A percentile compares a stretch with the other conserved stretches of the same genome.
These are phyloP conservation scores for Antheraea mylitta DNA, from an alignment of 1,140 invertebrate genomes.

Conservation along the genomic window DNA sequence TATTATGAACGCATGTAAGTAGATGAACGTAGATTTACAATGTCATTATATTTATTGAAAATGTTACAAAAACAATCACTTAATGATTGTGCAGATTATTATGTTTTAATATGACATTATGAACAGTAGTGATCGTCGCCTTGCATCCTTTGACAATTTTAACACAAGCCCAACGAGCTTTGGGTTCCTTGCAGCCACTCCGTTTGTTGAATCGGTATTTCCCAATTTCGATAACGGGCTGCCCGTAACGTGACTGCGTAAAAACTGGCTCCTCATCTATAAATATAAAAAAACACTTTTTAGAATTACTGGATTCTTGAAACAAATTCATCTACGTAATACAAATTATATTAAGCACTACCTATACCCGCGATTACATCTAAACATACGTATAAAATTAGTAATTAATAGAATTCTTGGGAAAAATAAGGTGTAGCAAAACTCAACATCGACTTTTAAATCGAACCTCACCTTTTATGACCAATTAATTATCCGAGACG, in stretches of 20 bases:
- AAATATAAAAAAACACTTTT: background rate
- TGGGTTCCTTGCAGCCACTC: slow-evolving; percentile 29
- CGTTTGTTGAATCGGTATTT: slow-evolving; percentile 38
- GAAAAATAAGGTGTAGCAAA: too few species aligned
- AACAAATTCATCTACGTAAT: too few species aligned
- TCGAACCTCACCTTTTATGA: too few species aligned
- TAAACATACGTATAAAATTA: too few species aligned
- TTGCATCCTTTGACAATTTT: slow-evolving; percentile 36
- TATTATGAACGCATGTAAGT: too few species aligned
- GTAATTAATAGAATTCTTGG: too few species aligned
- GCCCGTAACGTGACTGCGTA: slow-evolving; percentile 33
- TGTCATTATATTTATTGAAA: background rate
- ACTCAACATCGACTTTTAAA: too few species aligned
- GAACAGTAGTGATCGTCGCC: slow-evolving; percentile 37
- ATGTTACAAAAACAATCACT: background rate
- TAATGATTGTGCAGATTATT: slow-evolving; percentile 32
- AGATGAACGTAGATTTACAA: too few species aligned
- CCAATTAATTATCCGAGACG: too few species aligned
- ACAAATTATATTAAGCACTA: too few species aligned
- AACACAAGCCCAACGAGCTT: slow-evolving; percentile 35
- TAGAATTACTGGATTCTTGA: too few species aligned
- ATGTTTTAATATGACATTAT: slow-evolving; percentile 29
- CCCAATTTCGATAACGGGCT: slow-evolving; percentile 42
- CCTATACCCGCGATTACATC: too few species aligned
- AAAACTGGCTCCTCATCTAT: slow-evolving; percentile 22